Conservation (phyloP, 2,888 invertebrate genomes). For the Amblyteles armatorius region DNA sequence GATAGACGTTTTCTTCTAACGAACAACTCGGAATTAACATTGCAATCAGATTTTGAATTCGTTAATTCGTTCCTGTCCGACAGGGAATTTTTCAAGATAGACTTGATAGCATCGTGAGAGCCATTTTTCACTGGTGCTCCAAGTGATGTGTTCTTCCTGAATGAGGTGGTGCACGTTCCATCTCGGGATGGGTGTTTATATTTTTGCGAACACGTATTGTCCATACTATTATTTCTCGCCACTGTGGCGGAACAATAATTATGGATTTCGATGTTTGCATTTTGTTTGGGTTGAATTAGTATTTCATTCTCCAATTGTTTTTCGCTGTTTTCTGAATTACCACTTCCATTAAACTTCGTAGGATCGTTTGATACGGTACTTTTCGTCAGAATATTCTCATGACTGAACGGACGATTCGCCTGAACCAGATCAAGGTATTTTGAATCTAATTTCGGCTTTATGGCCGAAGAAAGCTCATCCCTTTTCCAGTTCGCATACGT, state of each 20-base stretch:
- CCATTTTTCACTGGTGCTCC: slow-evolving; percentile 16
- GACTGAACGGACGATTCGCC: slow-evolving; percentile 12
- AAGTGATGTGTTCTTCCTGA: background rate
- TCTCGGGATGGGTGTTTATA: background rate
- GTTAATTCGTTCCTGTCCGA: background rate
- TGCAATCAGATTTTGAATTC: background rate
- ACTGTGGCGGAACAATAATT: background rate
- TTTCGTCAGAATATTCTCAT: background rate
- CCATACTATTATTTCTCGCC: background rate
- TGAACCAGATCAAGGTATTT: slow-evolving; percentile 13
- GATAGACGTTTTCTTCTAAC: background rate
- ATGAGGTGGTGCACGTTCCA: slow-evolving; percentile 9
- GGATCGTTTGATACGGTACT: background rate
- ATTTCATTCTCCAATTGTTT: slow-evolving; percentile 52
- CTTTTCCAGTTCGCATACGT: slow-evolving; percentile 79
- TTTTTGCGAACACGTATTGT: background rate
- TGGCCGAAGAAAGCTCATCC: slow-evolving; percentile 69
- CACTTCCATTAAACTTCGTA: background rate
- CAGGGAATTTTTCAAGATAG: slow-evolving; percentile 46
- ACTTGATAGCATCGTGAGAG: slow-evolving; percentile 45
- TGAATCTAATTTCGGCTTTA: slow-evolving; percentile 38
- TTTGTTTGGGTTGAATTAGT: background rate
- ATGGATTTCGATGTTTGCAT: background rate
- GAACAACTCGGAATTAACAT: slow-evolving; percentile 4
- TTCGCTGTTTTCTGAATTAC: slow-evolving; percentile 7